Conservation (phyloP, 2,797 vertebrate species). For the Chrysocyon brachyurus region DNA sequence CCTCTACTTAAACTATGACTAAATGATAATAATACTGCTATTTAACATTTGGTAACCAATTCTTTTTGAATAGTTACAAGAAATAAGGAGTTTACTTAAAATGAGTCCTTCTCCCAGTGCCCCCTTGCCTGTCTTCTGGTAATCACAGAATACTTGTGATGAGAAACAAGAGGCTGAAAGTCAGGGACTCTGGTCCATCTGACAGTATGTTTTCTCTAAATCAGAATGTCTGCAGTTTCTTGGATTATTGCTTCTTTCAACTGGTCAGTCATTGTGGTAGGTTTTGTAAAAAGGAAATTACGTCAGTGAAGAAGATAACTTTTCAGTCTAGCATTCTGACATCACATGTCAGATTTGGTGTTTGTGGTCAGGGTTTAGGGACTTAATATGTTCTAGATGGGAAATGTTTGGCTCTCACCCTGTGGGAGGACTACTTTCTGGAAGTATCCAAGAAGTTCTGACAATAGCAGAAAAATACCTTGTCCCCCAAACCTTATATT, state of each 20-base stretch:
- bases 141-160: background rate
- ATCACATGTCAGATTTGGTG: background rate
- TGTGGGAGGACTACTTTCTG: background rate
- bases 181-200: background rate
- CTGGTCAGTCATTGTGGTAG: background rate
- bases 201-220: background rate
- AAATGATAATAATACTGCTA: conserved; percentile 38
- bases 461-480: background rate
- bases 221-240: background rate
- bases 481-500: background rate
- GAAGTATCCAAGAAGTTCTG: background rate
- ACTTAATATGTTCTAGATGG: background rate
- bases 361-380: background rate
- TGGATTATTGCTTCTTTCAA: conserved; percentile 58
- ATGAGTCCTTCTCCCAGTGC: background rate
- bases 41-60: background rate
- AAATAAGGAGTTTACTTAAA: conserved; percentile 60
- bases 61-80: conserved; percentile 29
- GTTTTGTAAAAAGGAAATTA: conserved; percentile 45
- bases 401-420: background rate
- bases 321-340: conserved; percentile 4
- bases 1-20: conserved; percentile 5
- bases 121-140: background rate
- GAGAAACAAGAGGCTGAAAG: background rate
- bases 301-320: background rate